phyloP scores from a whole-genome alignment of 2,888 invertebrate species.

The Polia nebulosa region DNA sequence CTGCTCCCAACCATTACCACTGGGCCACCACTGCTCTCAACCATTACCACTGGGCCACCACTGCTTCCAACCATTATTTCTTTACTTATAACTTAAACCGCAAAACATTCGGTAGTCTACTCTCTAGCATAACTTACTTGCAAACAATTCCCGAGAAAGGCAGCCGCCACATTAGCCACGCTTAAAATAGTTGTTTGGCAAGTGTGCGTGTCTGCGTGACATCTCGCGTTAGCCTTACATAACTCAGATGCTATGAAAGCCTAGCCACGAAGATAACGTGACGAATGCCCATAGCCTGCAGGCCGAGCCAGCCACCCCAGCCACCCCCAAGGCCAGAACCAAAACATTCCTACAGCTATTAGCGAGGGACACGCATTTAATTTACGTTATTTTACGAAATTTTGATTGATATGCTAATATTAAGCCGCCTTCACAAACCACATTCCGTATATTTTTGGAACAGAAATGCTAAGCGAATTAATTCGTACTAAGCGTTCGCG shows the following conservation, averaged over 20 bases:
- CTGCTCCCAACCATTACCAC: too few species aligned
- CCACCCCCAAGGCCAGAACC: slow-evolving; percentile 63
- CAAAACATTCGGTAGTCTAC: slow-evolving; percentile 2
- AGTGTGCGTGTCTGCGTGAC: slow-evolving; percentile 77
- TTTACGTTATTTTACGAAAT: slow-evolving; percentile 59
- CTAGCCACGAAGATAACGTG: slow-evolving; percentile 74
- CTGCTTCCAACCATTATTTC: too few species aligned
- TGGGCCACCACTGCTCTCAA: too few species aligned
- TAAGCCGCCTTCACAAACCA: slow-evolving; percentile 37
- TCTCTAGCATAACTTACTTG: slow-evolving; percentile 26
- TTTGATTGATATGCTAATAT: slow-evolving; percentile 63
- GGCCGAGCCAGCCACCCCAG: slow-evolving; percentile 27
- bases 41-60: too few species aligned
- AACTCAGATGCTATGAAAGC: slow-evolving; percentile 70
- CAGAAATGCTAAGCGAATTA: slow-evolving; percentile 43
- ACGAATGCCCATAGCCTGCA: slow-evolving; percentile 71
- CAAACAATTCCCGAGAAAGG: slow-evolving; percentile 43
- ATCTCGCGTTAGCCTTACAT: slow-evolving; percentile 69
- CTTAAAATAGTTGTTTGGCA: slow-evolving; percentile 68
- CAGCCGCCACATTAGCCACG: slow-evolving; percentile 51
- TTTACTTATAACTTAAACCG: not conserved
- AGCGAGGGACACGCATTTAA: slow-evolving; percentile 62
- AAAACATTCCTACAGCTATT: slow-evolving; percentile 59
- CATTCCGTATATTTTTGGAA: slow-evolving; percentile 37
- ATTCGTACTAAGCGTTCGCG: slow-evolving; percentile 44